Base-by-base conservation (phyloP, 2,888 invertebrate species). In the Cylindroiulus punctatus region DNA sequence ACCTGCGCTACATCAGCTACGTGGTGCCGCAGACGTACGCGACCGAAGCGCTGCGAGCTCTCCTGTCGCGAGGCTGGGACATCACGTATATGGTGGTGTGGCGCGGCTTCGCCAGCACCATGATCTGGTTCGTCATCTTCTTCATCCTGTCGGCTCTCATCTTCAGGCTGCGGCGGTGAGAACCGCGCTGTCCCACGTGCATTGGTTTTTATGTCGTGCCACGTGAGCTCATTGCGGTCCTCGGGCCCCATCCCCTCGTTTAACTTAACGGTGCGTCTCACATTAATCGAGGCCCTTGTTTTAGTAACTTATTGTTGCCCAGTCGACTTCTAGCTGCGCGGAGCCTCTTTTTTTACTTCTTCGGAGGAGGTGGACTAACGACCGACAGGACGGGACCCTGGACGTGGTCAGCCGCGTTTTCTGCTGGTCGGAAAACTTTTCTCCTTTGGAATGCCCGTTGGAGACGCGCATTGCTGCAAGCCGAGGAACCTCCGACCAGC, bases 21-120 rank as follows among this genome's bases (percentile, higher is more conserved):
- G 90, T 92, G 0, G 92, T 96, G 5, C 97, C 97, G 0, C 95
- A 96, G 90, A 97, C 97, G 0, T 91, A 96, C 86, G 94, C 96
- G 0, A 94, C 95, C 0, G 93, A 94, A 88, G 94, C 96, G 0
- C 92, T 97, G 86, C 92, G 97, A 87, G 94, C 94, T 89, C 92
- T 97, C 86, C 92, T 96, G 89, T 94, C 94, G 87, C 94, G 95
- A 90, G 97, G 96, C 0, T 94, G 94, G 92, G 90, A 93, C 0
- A 91, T 96, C 57, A 91, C 92, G 0, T 93, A 96, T 87, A 92
- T 93, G 0, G 92, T 94, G 26, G 96, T 97, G 14, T 94, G 94
- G 90, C 92, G 92, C 86, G 97, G 97, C 0, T 94, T 96, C 86
- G 84, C 90, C 0, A 89, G 90, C 32, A 89, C 89, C 0, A 87